Percentiles rank a stretch among this genome's conserved stretches.
phyloP scores from a whole-genome alignment of 2,797 vertebrate genomes.

The Valencia hispanica region DNA sequence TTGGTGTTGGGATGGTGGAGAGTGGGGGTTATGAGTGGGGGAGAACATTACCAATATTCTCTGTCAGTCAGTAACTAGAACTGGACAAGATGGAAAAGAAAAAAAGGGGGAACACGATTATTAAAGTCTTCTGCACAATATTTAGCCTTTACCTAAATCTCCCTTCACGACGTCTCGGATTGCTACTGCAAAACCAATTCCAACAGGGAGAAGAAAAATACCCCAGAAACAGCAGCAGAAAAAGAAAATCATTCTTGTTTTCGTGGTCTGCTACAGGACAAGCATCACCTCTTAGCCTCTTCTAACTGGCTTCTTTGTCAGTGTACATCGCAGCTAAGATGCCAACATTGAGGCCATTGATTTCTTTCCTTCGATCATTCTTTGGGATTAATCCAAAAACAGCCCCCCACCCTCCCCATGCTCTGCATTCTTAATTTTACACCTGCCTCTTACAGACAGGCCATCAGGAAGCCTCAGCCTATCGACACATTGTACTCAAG shows the following conservation, averaged over 20 bases:
- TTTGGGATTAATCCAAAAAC: slow-evolving; percentile 62
- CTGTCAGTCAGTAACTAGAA: slow-evolving; percentile 1
- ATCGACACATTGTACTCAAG: slow-evolving; percentile 10
- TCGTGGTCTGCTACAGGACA: slow-evolving; percentile 16
- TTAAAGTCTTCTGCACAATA: slow-evolving; percentile 1
- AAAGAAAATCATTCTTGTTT: slow-evolving; percentile 14
- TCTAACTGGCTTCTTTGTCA: slow-evolving; percentile 50
- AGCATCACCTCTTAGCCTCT: slow-evolving; percentile 40
- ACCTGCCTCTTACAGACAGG: slow-evolving; percentile 26
- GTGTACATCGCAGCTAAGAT: slow-evolving; percentile 50
- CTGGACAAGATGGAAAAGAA: slow-evolving; percentile 15
- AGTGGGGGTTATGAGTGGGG: slow-evolving; percentile 3
- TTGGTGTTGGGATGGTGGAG: not conserved
- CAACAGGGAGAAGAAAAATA: not conserved
- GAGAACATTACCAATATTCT: slow-evolving; percentile 2
- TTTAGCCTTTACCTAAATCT: not conserved
- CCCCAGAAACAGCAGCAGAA: slow-evolving; percentile 1
- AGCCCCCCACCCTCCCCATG: slow-evolving; percentile 4
- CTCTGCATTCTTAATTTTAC: slow-evolving; percentile 45
- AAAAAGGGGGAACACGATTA: not conserved
- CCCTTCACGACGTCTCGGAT: not conserved
- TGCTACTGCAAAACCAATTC: slow-evolving; percentile 15
- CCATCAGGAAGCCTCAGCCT: slow-evolving; percentile 1
- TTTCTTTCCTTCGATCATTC: slow-evolving; percentile 58
- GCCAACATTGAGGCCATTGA: slow-evolving; percentile 64